phyloP scores from a whole-genome alignment of 2,113 vertebrate species.

The Alexandromys fortis region DNA sequence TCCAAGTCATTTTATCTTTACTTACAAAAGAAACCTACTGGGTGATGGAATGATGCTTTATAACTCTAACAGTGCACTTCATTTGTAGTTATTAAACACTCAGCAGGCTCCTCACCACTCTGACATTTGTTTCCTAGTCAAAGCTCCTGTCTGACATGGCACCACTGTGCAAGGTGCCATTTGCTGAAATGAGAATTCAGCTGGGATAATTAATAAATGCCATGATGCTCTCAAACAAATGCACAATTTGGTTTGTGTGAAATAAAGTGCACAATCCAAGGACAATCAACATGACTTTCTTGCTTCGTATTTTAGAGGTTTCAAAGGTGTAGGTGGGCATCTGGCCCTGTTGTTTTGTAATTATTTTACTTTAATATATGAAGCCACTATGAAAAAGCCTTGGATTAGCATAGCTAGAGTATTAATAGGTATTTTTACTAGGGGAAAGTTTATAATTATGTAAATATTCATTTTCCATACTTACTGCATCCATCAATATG shows the following conservation, averaged over 20 bases:
- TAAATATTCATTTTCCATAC: not conserved
- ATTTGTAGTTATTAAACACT: conserved; percentile 76
- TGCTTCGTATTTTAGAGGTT: conserved; percentile 41
- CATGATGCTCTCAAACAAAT: conserved; percentile 64
- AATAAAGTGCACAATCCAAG: conserved; percentile 69
- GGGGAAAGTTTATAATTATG: not conserved
- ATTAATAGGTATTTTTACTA: not conserved
- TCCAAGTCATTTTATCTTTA: conserved; percentile 78
- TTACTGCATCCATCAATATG: not conserved
- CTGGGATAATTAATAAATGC: conserved; percentile 80
- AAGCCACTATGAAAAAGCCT: not conserved
- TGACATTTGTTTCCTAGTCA: conserved; percentile 79
- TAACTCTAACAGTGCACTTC: conserved; percentile 68
- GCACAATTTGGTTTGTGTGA: conserved; percentile 51
- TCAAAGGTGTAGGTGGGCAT: conserved; percentile 38
- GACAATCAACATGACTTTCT: conserved; percentile 46
- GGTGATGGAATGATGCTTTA: conserved; percentile 72
- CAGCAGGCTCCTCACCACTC: conserved; percentile 72
- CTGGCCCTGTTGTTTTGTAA: not conserved
- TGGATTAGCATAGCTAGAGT: not conserved
- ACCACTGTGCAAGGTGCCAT: conserved; percentile 68
- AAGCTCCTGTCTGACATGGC: conserved; percentile 74
- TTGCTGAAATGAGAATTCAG: conserved; percentile 76
- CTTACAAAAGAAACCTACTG: conserved; percentile 80
- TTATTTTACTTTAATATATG: not conserved